A percentile compares a stretch with the other conserved stretches of the same genome.
Conservation (phyloP, 2,888 invertebrate genomes). For the Acanthacorydalis orientalis region DNA sequence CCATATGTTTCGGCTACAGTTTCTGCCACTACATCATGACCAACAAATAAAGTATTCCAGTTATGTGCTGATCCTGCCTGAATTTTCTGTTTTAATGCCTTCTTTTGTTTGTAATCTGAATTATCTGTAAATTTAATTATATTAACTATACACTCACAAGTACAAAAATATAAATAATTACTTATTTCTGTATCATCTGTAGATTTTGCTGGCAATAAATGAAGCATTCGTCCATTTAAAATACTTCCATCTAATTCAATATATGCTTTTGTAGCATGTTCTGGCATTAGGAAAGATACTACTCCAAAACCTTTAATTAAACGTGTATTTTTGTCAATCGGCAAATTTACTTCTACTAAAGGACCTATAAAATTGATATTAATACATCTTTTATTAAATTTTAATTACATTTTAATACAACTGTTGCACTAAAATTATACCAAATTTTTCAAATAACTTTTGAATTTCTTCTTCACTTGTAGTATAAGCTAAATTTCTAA, state of each 20-base stretch:
- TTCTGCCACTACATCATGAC: constrained; percentile 84
- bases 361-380: constrained; percentile 42
- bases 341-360: constrained; percentile 72
- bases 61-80: constrained; percentile 67
- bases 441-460: constrained; percentile 67
- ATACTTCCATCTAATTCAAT: constrained; percentile 76
- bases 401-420: background rate
- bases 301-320: constrained; percentile 86
- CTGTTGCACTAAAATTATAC: constrained; percentile 25
- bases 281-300: constrained; percentile 84
- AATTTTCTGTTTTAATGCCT: constrained; percentile 55
- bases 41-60: constrained; percentile 93
- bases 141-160: too few species aligned
- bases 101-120: constrained; percentile 69
- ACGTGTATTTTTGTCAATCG: constrained; percentile 66
- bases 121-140: constrained; percentile 29
- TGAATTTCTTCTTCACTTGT: constrained; percentile 74
- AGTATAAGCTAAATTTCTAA: constrained; percentile 79
- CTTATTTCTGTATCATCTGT: constrained; percentile 28
- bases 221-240: constrained; percentile 84
- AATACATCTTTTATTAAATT: background rate
- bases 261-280: constrained; percentile 84
- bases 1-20: constrained; percentile 71
- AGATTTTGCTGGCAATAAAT: constrained; percentile 74
- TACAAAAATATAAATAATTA: too few species aligned